Conservation (phyloP, 1,140 invertebrate genomes). For the Popillia japonica region DNA sequence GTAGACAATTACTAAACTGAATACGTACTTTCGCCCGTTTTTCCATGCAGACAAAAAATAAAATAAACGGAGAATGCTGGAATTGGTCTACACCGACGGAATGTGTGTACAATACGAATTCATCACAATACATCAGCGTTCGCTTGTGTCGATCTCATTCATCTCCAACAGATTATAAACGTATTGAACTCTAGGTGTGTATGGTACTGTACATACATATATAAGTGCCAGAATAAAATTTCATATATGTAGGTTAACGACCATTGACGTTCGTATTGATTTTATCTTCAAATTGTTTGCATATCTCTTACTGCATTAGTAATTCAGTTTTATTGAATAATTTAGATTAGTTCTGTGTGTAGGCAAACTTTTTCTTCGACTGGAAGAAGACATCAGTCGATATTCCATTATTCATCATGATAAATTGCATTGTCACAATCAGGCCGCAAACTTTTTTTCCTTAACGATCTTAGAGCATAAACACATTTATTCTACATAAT, state of each 20-base stretch:
- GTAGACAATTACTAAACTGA: not conserved
- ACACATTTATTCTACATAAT: not conserved
- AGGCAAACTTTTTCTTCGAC: not conserved
- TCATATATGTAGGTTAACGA: conserved; percentile 3
- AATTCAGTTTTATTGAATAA: not conserved
- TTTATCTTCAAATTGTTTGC: not conserved
- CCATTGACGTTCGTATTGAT: not conserved
- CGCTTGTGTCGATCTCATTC: not conserved
- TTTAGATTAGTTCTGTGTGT: not conserved
- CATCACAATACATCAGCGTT: not conserved
- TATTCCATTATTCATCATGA: conserved; percentile 25
- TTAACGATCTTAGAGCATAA: not conserved
- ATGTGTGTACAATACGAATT: not conserved
- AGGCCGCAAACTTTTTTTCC: not conserved
- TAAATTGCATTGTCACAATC: conserved; percentile 28
- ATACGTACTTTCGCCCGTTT: not conserved
- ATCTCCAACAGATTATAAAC: not conserved
- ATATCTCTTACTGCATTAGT: not conserved
- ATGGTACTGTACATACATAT: too few relatives aligned
- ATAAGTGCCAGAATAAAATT: not conserved
- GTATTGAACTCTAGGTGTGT: not conserved
- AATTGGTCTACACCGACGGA: not conserved
- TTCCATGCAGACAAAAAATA: not conserved
- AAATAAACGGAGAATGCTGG: not conserved
- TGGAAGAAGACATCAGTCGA: not conserved